Evolutionary conservation across 2,888 invertebrate species (phyloP).

Genomic region (Bugula neritina): DNA sequence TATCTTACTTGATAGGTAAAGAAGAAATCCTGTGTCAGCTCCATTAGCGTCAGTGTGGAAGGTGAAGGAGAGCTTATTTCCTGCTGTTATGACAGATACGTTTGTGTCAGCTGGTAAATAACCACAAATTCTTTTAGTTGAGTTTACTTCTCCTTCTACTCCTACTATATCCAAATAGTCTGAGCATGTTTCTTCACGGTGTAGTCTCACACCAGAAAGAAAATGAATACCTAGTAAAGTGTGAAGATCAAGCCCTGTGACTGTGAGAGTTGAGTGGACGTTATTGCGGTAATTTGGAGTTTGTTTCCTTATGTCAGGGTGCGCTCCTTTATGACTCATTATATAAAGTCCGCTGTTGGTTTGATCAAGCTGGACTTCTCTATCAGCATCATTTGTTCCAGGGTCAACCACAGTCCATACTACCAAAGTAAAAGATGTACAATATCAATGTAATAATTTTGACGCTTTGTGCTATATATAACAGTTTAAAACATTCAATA

Average conservation of each 20-base stretch:
- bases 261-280: not conserved
- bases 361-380: too few species aligned
- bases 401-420: too few species aligned
- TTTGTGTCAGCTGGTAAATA: not conserved
- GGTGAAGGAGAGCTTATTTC: not conserved
- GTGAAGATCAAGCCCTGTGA: not conserved
- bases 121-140: not conserved
- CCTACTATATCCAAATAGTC: not conserved
- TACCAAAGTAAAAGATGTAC: too few species aligned
- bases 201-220: not conserved
- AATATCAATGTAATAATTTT: too few species aligned
- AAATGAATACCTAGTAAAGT: not conserved
- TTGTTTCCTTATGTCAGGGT: too few species aligned
- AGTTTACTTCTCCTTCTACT: not conserved
- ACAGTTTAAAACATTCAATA: too few species aligned
- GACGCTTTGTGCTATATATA: too few species aligned
- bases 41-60: not conserved
- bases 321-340: too few species aligned
- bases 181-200: not conserved
- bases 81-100: not conserved
- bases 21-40: not conserved
- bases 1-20: not conserved
- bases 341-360: too few species aligned
- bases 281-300: not conserved
- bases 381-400: too few species aligned